Base-by-base conservation (phyloP, 2,113 vertebrate genomes). In the Vicugna pacos region DNA sequence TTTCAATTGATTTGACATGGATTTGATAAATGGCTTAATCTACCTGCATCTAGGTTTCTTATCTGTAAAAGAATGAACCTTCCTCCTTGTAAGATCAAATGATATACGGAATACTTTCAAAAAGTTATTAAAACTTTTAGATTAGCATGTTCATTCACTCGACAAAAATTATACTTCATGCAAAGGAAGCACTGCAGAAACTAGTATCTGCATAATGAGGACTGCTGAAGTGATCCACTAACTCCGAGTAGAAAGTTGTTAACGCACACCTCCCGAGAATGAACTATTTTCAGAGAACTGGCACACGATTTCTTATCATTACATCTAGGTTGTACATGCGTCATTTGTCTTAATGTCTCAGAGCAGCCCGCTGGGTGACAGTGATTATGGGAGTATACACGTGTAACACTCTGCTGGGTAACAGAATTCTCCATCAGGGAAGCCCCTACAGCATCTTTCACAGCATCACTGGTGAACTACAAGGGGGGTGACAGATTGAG, bases 351-450 rank as follows among this genome's bases (percentile, higher is more conserved):
- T 86, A 65, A 50, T 64, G 56, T 35, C 38, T 64, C 70, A 91
- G 35, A 72, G n/a, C 20, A 58, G 35, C 30, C 19, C 14, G 8
- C 13, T n/a, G 54, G 30, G 24, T 5, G 22, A 65, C 8, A 6
- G 14, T 28, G 13, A 52, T n/a, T 54, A n/a, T 1, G 15, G 73
- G 24, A 38, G 38, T 10, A 17, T 22, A 60, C 22, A 26, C 12
- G 50, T 0, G 6, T 2, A n/a, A n/a, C 9, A 12, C 5, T 32
- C 32, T n/a, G 17, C 22, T 0, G 0, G 12, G 10, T 16, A 54
- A 14, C 28, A 64, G 69, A 26, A 20, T 7, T 35, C 54, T 35
- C 35, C 22, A 2, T 6, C 14, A 5, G 32, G 38, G 19, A 76
- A 52, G 35, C 15, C 42, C 64, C 60, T n/a, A 8, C 0, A 26